Conservation (phyloP, 2,888 invertebrate species). For the Parelbella ahira region DNA sequence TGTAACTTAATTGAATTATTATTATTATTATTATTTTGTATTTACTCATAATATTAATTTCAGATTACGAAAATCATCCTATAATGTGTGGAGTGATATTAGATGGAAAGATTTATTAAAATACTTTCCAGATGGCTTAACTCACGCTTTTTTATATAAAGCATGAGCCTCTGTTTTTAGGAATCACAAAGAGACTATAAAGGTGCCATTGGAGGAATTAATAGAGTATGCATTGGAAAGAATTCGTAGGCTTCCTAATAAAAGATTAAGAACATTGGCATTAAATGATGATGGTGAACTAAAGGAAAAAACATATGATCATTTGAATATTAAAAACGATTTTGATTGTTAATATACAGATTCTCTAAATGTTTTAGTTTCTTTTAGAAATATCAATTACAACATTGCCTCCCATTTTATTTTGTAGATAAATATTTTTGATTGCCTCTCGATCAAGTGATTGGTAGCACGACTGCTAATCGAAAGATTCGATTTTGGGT, state of each 20-base stretch:
- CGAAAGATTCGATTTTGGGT: no score
- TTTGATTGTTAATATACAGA: no score
- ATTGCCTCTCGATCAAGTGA: no score
- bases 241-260: conserved; percentile 34
- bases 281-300: conserved; percentile 41
- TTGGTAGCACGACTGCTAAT: no score
- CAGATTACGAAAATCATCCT: conserved; percentile 47
- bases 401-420: no score
- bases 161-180: conserved; percentile 32
- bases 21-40: no score
- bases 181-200: conserved; percentile 37
- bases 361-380: no score
- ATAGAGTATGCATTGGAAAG: conserved; percentile 39
- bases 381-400: no score
- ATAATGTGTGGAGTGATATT: conserved; percentile 61
- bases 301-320: conserved; percentile 16
- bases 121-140: conserved; percentile 57
- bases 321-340: no score
- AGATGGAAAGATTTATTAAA: conserved; percentile 55
- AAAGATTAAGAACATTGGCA: conserved; percentile 47
- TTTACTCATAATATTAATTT: conserved; percentile 30
- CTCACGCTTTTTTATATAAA: conserved; percentile 47
- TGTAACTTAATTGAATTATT: no score
- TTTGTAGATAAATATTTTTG: no score
- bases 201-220: conserved; percentile 42